phyloP scores from a whole-genome alignment of 2,888 invertebrate species.

The Orthosia cruda region DNA sequence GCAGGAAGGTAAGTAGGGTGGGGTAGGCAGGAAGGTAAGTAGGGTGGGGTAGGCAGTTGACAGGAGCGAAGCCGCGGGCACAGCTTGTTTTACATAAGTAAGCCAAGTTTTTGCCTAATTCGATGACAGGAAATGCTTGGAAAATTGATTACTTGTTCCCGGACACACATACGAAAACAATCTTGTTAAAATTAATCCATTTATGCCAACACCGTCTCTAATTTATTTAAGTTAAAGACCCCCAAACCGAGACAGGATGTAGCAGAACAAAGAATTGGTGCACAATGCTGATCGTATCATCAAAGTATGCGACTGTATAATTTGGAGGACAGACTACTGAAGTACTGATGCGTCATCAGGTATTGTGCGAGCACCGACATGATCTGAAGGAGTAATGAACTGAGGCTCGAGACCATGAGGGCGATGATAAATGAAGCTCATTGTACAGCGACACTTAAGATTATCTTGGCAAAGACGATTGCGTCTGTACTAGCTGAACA shows the following conservation, averaged over 20 bases:
- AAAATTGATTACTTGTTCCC: too few relatives aligned
- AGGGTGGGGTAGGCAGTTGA: too few relatives aligned
- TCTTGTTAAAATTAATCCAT: too few relatives aligned
- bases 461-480: not conserved
- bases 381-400: conserved; percentile 5
- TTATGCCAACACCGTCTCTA: too few relatives aligned
- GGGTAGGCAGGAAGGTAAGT: too few relatives aligned
- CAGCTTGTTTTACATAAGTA: too few relatives aligned
- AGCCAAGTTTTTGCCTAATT: too few relatives aligned
- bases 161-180: too few relatives aligned
- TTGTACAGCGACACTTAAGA: not conserved
- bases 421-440: not conserved
- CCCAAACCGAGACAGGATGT: conserved; percentile 21
- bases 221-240: conserved; percentile 8
- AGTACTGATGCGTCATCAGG: conserved; percentile 20
- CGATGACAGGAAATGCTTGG: too few relatives aligned
- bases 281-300: conserved; percentile 24
- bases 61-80: too few relatives aligned
- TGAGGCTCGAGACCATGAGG: not conserved
- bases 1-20: too few relatives aligned
- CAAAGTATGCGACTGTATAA: conserved; percentile 20
- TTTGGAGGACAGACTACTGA: conserved; percentile 25
- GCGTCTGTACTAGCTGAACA: too few relatives aligned
- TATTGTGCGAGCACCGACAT: conserved; percentile 3
- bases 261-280: conserved; percentile 36